Base-by-base conservation (phyloP, 2,113 vertebrate genomes). In the Triplophysa siluroides region DNA sequence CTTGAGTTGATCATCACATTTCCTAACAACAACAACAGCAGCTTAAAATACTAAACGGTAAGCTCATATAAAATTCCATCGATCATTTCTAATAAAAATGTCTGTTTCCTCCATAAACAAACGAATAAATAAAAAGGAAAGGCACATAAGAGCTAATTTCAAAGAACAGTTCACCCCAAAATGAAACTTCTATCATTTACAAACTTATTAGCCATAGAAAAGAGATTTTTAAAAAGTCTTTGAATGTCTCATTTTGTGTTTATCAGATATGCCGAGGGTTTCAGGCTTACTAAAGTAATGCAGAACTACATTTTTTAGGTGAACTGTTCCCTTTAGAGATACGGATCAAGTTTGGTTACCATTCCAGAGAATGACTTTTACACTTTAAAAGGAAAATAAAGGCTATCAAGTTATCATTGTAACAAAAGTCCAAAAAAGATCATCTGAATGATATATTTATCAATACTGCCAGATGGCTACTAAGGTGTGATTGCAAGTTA, bases 61-160 rank as follows among this genome's bases (percentile, higher is more conserved):
- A 26, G 38, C 21, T 29, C n/a, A 19, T 26, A 63, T 26, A 63
- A 63, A 76, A 76, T 50, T 29, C 9, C 47, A 24, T 76, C 2
- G 8, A 18, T 60, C 61, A 45, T 75, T 63, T 21, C 72, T 62
- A 18, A 26, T 62, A 62, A 63, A 76, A 63, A 8, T 7, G 10
- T 50, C 16, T 2, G 43, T 76, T 63, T 23, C 8, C 21, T 43
- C 13, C 21, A 76, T 29, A 63, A 75, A 75, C 26, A 63, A 47
- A 75, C 4, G 9, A 75, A 47, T 47, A 63, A 63, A 76, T 76
- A 63, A 63, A 50, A 62, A 29, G 4, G 1, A 47, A 76, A 76
- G 73, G 73, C 73, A 76, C 73, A 26, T 74, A 76, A 63, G 72
- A 75, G 58, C 38, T 75, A 6, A 75, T 63, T 29, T 43, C 6